Evolutionary conservation across 2,797 vertebrate genomes (phyloP).

Genomic region (Rhincodon typus): DNA sequence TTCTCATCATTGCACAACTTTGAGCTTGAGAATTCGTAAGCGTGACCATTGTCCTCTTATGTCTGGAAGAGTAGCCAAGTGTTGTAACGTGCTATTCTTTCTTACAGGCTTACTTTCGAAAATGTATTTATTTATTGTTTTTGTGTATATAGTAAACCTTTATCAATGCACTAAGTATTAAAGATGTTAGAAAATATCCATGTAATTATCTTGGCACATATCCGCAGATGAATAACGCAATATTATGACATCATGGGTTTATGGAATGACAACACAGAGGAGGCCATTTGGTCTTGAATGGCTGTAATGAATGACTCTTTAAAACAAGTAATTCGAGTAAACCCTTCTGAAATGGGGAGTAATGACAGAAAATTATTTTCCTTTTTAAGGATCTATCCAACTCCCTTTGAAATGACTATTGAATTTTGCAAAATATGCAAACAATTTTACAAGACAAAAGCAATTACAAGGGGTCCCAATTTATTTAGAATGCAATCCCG

Average conservation of each 20-base stretch:
- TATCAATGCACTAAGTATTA: background rate
- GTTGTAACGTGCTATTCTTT: background rate
- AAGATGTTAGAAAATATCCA: background rate
- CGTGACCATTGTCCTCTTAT: background rate
- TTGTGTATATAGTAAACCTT: background rate
- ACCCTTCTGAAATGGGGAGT: too few relatives aligned
- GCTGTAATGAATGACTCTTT: background rate
- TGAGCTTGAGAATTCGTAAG: background rate
- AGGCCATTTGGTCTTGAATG: background rate
- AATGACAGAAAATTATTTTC: too few relatives aligned
- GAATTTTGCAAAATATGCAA: background rate
- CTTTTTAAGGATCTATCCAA: background rate
- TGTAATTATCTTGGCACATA: background rate
- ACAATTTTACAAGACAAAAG: background rate
- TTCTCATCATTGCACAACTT: background rate
- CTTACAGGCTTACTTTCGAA: background rate
- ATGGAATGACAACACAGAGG: background rate
- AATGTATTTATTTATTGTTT: background rate
- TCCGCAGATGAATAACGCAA: background rate
- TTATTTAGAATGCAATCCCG: too few relatives aligned
- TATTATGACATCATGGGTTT: background rate
- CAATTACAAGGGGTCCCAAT: background rate
- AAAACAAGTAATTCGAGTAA: background rate
- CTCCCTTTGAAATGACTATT: background rate
- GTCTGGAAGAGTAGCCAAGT: background rate